A percentile compares a stretch with the other conserved stretches of the same genome.
Conservation (phyloP, 2,797 vertebrate genomes). For the Amblyopsis hoosieri region DNA sequence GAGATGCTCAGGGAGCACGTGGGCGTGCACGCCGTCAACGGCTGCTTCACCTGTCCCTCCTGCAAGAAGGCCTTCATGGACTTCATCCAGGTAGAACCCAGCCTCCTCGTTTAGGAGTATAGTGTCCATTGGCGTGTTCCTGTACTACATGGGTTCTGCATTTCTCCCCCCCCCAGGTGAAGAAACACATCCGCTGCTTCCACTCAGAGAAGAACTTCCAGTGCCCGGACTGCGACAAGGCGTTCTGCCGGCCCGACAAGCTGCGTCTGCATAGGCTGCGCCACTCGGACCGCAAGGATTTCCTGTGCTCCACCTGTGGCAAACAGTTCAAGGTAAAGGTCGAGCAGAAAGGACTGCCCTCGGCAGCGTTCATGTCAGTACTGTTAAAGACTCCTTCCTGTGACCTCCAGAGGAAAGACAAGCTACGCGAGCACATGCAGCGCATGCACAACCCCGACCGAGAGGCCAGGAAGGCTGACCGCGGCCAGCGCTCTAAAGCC, state of each 20-base stretch:
- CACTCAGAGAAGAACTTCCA: constrained; percentile 98
- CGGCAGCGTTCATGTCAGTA: too few species aligned
- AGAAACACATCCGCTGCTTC: constrained; percentile 97
- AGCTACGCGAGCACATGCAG: constrained; percentile 97
- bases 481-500: constrained; percentile 90
- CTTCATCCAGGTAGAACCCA: constrained; percentile 90
- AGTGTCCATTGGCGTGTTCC: background rate
- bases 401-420: constrained; percentile 89
- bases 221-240: constrained; percentile 94
- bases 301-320: constrained; percentile 96
- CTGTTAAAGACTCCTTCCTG: background rate
- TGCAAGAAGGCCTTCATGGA: constrained; percentile 96
- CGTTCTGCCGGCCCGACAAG: constrained; percentile 97
- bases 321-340: constrained; percentile 94
- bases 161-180: constrained; percentile 78
- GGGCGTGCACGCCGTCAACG: constrained; percentile 88
- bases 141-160: background rate
- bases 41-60: constrained; percentile 91
- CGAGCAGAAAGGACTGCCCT: too few species aligned
- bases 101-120: background rate
- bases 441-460: constrained; percentile 98
- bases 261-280: constrained; percentile 95
- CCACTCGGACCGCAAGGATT: constrained; percentile 97
- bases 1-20: constrained; percentile 95
- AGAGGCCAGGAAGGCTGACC: constrained; percentile 94